Base-by-base conservation (phyloP, 2,113 vertebrate species). In the Crotalus tigris region DNA sequence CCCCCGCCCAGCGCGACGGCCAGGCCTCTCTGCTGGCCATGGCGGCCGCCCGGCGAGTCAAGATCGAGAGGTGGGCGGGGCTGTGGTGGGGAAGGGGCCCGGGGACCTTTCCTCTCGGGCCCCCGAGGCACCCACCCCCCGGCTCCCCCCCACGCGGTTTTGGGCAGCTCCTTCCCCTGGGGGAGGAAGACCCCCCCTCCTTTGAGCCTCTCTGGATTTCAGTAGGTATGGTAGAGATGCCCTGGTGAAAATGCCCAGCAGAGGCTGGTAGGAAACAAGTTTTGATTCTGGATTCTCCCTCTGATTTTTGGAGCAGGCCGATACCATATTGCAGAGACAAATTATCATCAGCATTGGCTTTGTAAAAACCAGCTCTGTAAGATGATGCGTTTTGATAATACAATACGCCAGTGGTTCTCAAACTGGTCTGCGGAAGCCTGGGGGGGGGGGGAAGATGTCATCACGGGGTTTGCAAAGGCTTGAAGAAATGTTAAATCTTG, bases 1-100 rank as follows among this genome's bases (percentile, higher is more conserved):
- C 61, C 2, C 49, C 92, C 46, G 2, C 2, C 57, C 0, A 11
- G 90, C 9, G 8, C 87, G 57, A 87, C 11, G 49, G 85, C 86
- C 88, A 92, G 29, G 92, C 49, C 26, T 91, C 49, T 94, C 97
- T 99, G 88, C 91, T 98, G 92, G 94, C 98, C 93, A 98, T 99
- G 98, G 99, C 99, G 3, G 64, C 97, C 57, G 98, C 97, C 88
- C 98, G 99, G 96, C 97, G 98, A 29, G 98, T 98, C 75, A 99
- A 99, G 96, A 99, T 98, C 75, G 91, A 90, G 29, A 59, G 92
- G 92, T 92, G 15, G 1, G 3, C 0, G 5, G 15, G 29, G 9
- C 9, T 5, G 57, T 6, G 57, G 57, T 24, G 23, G 29, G n/a
- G 69, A 19, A 17, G n/a, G 13, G 69, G n/a, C 13, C 12, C 5